Percentiles rank a stretch among this genome's conserved stretches.
Conservation (phyloP, 1,140 invertebrate genomes). For the Drosophila quadrilineata region DNA sequence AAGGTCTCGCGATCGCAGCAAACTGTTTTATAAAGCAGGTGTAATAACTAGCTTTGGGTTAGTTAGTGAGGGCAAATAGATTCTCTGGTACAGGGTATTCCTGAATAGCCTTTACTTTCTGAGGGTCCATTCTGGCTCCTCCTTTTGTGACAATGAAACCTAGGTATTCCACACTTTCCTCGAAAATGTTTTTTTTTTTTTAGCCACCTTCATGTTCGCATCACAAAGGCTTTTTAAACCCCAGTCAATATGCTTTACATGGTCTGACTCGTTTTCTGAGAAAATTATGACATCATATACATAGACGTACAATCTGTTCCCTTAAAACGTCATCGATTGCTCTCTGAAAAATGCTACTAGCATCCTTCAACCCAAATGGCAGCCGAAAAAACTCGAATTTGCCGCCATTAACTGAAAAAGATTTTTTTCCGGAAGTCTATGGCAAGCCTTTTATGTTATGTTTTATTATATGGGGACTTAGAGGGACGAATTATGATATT, state of each 20-base stretch:
- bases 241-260: conserved; percentile 5
- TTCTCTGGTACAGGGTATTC: not conserved
- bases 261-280: conserved; percentile 8
- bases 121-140: not conserved
- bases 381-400: conserved; percentile 72
- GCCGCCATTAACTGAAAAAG: conserved; percentile 76
- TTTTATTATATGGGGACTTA: not conserved
- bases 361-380: conserved; percentile 73
- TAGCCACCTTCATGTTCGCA: not conserved
- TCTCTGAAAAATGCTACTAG: conserved; percentile 27
- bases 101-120: conserved; percentile 1
- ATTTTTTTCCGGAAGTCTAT: conserved; percentile 71
- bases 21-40: too few species aligned
- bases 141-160: not conserved
- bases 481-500: too few species aligned
- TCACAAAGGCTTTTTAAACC: not conserved
- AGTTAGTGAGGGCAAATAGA: not conserved
- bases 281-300: conserved; percentile 24
- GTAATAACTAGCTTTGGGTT: too few species aligned
- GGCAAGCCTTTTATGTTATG: not conserved
- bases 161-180: not conserved
- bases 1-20: not conserved
- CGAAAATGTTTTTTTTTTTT: not conserved
- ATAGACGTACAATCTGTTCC: conserved; percentile 60
- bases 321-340: conserved; percentile 63